Percentiles rank a stretch among this genome's conserved stretches.
Evolutionary conservation across 2,888 invertebrate genomes (phyloP).

Genomic region (Coronaproctus castanopsis): DNA sequence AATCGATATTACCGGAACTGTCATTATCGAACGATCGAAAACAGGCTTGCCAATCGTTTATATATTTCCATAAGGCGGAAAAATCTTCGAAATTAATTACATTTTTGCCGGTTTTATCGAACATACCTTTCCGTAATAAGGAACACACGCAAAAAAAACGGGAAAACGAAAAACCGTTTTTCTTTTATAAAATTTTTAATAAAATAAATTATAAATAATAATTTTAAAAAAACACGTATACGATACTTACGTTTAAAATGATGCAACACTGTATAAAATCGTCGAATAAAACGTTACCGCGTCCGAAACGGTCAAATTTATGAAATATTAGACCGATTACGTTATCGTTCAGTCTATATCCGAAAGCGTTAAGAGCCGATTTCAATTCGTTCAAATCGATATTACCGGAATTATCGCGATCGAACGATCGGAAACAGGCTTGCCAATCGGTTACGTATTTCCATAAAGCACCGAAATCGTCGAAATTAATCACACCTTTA

Average conservation of each 20-base stretch:
- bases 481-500: conserved; percentile 74
- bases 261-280: conserved; percentile 96
- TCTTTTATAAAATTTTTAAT: background rate
- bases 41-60: conserved; percentile 92
- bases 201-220: background rate
- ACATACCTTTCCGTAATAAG: conserved; percentile 34
- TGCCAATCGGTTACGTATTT: conserved; percentile 98
- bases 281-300: conserved; percentile 82
- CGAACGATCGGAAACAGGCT: conserved; percentile 81
- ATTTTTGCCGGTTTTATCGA: conserved; percentile 68
- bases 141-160: background rate
- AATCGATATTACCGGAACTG: conserved; percentile 69
- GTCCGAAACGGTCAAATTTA: conserved; percentile 86
- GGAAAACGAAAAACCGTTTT: too few species aligned
- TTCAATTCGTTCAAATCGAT: conserved; percentile 81
- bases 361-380: conserved; percentile 74
- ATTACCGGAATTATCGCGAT: conserved; percentile 75
- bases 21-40: conserved; percentile 87
- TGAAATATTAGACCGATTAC: conserved; percentile 60
- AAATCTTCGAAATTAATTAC: conserved; percentile 89
- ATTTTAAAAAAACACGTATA: background rate
- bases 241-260: conserved; percentile 65
- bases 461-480: conserved; percentile 91
- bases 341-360: conserved; percentile 64
- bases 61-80: conserved; percentile 90